Evolutionary conservation across 1,140 invertebrate species (phyloP).

Genomic region (Chymomyza costata): DNA sequence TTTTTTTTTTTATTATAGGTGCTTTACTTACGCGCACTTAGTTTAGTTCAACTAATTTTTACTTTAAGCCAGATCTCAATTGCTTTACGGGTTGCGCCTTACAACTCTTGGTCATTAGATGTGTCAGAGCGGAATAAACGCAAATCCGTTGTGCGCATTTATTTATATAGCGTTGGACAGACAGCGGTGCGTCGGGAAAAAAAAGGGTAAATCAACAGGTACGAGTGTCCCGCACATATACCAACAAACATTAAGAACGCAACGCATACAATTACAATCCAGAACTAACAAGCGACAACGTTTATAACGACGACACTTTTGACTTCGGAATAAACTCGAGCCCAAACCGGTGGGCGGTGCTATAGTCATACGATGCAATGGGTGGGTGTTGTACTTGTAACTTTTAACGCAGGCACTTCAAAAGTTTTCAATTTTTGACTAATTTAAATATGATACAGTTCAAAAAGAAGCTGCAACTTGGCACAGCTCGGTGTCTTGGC

Average conservation of each 20-base stretch:
- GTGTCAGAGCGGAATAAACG: conserved; percentile 65
- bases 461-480: too few relatives aligned
- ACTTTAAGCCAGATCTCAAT: conserved; percentile 2
- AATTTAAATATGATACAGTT: too few relatives aligned
- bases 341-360: neutral
- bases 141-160: conserved; percentile 61
- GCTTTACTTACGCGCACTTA: conserved; percentile 4
- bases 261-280: neutral
- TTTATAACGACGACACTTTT: conserved; percentile 37
- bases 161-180: conserved; percentile 60
- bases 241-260: conserved; percentile 9
- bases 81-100: conserved; percentile 6
- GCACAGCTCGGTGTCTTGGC: too few relatives aligned
- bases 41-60: conserved; percentile 8
- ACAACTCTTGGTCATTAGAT: conserved; percentile 50
- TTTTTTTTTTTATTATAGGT: neutral
- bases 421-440: conserved; percentile 25
- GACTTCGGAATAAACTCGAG: conserved; percentile 32
- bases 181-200: conserved; percentile 28
- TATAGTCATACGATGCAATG: neutral
- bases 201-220: conserved; percentile 67
- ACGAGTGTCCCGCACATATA: conserved; percentile 11
- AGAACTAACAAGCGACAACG: neutral
- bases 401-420: conserved; percentile 17
- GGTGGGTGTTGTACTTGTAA: conserved; percentile 17